phyloP scores from a whole-genome alignment of 2,888 invertebrate species.

The Rhimphoctona megacephalus region DNA sequence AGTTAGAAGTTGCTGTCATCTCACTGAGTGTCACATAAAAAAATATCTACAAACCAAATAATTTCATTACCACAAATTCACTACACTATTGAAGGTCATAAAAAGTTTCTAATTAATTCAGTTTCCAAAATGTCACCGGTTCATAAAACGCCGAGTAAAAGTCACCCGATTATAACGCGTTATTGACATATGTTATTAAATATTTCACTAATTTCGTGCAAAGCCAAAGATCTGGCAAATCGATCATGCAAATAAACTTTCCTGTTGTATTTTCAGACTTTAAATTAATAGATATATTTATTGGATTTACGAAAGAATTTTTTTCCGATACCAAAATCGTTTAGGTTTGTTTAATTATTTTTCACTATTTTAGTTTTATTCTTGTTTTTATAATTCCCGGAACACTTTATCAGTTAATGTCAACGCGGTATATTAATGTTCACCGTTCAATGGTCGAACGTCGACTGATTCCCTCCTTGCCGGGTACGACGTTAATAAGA shows the following conservation, averaged over 20 bases:
- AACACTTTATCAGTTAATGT: neutral
- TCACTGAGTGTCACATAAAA: neutral
- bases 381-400: neutral
- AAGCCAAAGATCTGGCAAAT: neutral
- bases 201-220: neutral
- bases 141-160: neutral
- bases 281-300: neutral
- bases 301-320: neutral
- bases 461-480: constrained; percentile 75
- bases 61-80: neutral
- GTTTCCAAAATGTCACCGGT: neutral
- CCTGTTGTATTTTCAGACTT: neutral
- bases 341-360: neutral
- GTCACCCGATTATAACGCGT: neutral
- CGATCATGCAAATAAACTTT: neutral
- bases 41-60: neutral
- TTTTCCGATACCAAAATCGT: neutral
- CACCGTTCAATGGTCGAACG: constrained; percentile 75
- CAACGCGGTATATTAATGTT: constrained; percentile 30
- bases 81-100: neutral
- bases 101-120: neutral
- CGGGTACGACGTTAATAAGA: constrained; percentile 67
- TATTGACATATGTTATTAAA: neutral
- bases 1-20: neutral
- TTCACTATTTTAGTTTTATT: neutral